Percentiles rank a stretch among this genome's conserved stretches.
phyloP scores from a whole-genome alignment of 2,797 vertebrate genomes.

The Ctenosaura bakeri region DNA sequence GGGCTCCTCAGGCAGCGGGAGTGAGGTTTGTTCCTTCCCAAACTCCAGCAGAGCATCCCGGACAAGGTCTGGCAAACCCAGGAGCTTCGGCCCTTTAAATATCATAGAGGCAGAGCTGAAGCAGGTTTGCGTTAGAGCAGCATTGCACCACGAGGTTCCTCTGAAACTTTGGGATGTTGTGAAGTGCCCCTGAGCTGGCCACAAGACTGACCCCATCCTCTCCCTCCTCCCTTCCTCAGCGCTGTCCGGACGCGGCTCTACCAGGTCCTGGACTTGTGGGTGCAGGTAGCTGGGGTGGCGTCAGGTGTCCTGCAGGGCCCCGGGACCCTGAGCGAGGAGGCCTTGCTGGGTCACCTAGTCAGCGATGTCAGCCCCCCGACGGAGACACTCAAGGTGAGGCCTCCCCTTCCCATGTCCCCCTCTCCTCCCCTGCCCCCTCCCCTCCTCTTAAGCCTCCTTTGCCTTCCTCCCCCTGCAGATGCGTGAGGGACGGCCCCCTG shows the following conservation, averaged over 20 bases:
- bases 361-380: conserved; percentile 87
- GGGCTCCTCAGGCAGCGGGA: too few species aligned
- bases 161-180: not conserved
- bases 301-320: conserved; percentile 85
- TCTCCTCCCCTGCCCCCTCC: rapidly evolving
- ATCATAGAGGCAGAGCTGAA: too few species aligned
- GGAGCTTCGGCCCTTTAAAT: too few species aligned
- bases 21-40: too few species aligned
- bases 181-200: not conserved
- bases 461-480: conserved; percentile 75
- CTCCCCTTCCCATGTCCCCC: too few species aligned
- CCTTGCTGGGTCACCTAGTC: conserved; percentile 88
- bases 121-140: too few species aligned
- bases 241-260: conserved; percentile 87
- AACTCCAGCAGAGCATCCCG: too few species aligned
- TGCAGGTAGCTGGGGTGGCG: conserved; percentile 85
- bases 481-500: conserved; percentile 76
- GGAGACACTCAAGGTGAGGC: conserved; percentile 86
- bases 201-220: not conserved
- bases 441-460: too few species aligned
- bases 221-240: conserved; percentile 50
- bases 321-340: conserved; percentile 83
- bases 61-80: too few species aligned
- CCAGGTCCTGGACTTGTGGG: conserved; percentile 86
- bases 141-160: not conserved